These are phyloP conservation scores for Leiothrix lutea DNA, from an alignment of 2,113 vertebrate species.

Conservation along the genomic window DNA sequence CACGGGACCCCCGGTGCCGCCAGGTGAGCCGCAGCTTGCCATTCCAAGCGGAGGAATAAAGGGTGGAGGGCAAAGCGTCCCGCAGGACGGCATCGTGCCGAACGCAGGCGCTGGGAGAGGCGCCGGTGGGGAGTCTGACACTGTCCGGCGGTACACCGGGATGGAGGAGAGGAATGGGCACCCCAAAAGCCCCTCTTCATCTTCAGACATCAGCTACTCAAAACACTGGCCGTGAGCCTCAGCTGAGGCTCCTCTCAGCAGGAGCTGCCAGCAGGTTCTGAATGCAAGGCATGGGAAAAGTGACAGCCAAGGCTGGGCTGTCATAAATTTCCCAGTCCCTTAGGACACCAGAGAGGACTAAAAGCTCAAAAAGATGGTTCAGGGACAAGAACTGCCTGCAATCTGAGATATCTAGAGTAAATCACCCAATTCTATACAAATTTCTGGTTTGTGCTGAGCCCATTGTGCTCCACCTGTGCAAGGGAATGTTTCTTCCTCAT, in stretches of 20 bases:
- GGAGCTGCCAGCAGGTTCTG: not conserved
- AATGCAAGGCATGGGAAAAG: not conserved
- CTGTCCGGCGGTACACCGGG: rapidly evolving
- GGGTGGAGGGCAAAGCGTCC: too few relatives aligned
- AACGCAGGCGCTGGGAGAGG: not conserved
- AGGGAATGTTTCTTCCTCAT: not conserved
- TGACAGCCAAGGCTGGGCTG: not conserved
- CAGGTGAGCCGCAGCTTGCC: not conserved
- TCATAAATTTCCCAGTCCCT: not conserved
- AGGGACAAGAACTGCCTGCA: not conserved
- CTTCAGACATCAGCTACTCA: rapidly evolving
- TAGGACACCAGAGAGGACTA: not conserved
- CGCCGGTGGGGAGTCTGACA: rapidly evolving
- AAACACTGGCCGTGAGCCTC: rapidly evolving
- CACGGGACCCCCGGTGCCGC: not conserved
- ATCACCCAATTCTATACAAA: not conserved
- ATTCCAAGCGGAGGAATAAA: rapidly evolving
- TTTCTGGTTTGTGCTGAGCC: rapidly evolving
- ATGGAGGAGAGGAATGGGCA: not conserved
- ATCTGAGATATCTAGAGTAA: not conserved
- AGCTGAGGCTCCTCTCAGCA: rapidly evolving
- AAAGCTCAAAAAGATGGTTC: not conserved
- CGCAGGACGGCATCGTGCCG: rapidly evolving
- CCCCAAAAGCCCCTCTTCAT: too few relatives aligned
- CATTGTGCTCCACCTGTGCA: not conserved